Base-by-base conservation (phyloP, 2,113 vertebrate species). In the Sapajus apella region DNA sequence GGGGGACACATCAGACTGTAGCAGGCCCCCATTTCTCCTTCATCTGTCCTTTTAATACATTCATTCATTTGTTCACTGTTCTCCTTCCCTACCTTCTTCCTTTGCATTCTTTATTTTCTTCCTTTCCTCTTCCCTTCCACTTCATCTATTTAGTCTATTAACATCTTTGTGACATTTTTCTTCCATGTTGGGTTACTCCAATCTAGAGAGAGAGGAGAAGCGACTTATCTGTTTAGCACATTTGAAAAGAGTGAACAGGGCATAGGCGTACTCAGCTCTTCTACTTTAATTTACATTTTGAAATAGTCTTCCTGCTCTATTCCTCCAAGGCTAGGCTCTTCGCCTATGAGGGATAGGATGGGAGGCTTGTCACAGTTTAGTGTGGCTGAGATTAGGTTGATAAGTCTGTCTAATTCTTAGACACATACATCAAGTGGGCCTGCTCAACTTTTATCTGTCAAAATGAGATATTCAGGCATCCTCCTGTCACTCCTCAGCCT, bases 121-220 rank as follows among this genome's bases (percentile, higher is more conserved):
- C 13, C 6, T 4, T 58, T 8, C 21, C 9, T 45, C 4, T 32
- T 8, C 5, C 14, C 1, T 40, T 7, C 3, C 5, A 18, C 61
- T 37, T 70, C 64, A 25, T 86, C 21, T 81, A 77, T 95, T 93
- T 96, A 56, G 92, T 94, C 91, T 90, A 90, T 88, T 95, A 92
- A 66, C 27, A 47, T 86, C 47, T 90, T n/a, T 5, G 50, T 66
- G 35, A 72, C 27, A 56, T 92, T 79, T 90, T 90, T 75, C 50
- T 79, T 52, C 27, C 55, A 23, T 95, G 35, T 89, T 84, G 27
- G 12, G 6, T 25, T 27, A 32, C 10, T 61, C n/a, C 37, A n/a
- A 50, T 10, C n/a, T n/a, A 30, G 18, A 75, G 30, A 64, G 32
- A 30, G 72, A 81, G 5, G 18, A 87, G 47, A 43, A 32, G 13